Evolutionary conservation across 1,140 invertebrate genomes (phyloP), one percentile per base, ranked within the genome.

Genomic region (Pseudoatta argentina): DNA sequence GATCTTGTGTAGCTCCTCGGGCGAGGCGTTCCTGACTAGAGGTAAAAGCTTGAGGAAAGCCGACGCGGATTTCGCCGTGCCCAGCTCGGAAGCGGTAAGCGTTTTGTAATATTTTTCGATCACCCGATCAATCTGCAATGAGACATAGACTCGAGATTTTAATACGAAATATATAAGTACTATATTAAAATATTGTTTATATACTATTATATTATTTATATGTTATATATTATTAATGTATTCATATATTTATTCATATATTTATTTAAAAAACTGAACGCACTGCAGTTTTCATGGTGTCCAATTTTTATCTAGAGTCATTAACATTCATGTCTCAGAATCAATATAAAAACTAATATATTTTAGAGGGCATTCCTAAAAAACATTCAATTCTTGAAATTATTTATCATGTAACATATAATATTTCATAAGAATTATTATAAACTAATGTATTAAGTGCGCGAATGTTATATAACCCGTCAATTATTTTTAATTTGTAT

Each of bases 21-120:
- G 93, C 3, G 95, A 95, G 0, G 97, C 94, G 71, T 95, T 94
- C 86, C 96, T 95, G 14, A 97, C 96, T 59, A 96, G 92, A 7
- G 96, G 95, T n/a, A 97, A 87, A 3, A 97, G 92, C 91, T 96
- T 96, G 1, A 97, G 92, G 89, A 97, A 97, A 0, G 96, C 95
- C 59, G 96, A 94, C 1, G 97, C 97, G 8, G 97, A 96, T 85
- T 96, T 96, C 2, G 96, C 93, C 10, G 96, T 96, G 7, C 97
- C 97, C 10, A 97, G 90, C 51, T 96, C 93, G 57, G 96, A 94
- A n/a, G 88, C 89, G 64, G 96, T 95, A 16, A 97, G 89, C 1
- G 95, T 90, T 14, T 96, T 95, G 57, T 94, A 93, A 79, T 96
- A 94, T 81, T 96, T 96, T 64, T 96, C 96, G n/a, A 97, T 92